phyloP scores from a whole-genome alignment of 2,797 vertebrate species.

The Leuciscus waleckii region DNA sequence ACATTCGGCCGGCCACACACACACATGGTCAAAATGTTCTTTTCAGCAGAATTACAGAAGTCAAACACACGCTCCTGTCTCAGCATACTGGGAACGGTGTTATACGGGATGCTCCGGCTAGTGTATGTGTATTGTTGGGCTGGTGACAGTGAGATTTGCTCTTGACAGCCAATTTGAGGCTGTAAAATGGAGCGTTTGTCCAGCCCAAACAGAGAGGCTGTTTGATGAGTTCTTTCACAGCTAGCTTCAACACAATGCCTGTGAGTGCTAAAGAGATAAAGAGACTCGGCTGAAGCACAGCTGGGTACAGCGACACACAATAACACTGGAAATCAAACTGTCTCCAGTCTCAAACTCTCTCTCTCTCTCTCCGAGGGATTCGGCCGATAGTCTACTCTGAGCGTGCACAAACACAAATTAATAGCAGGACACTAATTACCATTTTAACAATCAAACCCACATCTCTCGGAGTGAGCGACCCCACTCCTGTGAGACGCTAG shows the following conservation, averaged over 20 bases:
- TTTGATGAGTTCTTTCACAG: conserved; percentile 77
- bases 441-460: conserved; percentile 58
- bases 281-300: conserved; percentile 80
- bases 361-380: conserved; percentile 47
- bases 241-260: conserved; percentile 71
- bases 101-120: background rate
- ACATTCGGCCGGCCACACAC: background rate
- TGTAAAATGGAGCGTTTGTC: conserved; percentile 78
- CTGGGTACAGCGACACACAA: conserved; percentile 82
- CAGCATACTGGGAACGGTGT: background rate
- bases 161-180: conserved; percentile 80
- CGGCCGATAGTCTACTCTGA: conserved; percentile 7
- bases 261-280: conserved; percentile 82
- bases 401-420: conserved; percentile 58
- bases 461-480: conserved; percentile 63
- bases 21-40: background rate
- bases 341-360: conserved; percentile 36
- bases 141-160: conserved; percentile 73
- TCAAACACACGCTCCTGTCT: background rate
- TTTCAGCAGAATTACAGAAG: background rate
- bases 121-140: conserved; percentile 62
- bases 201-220: conserved; percentile 79
- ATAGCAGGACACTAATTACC: conserved; percentile 64
- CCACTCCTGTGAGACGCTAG: conserved; percentile 72
- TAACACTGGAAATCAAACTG: conserved; percentile 79